Evolutionary conservation across 2,888 invertebrate genomes (phyloP).

Genomic region (Synanthedon formicaeformis): DNA sequence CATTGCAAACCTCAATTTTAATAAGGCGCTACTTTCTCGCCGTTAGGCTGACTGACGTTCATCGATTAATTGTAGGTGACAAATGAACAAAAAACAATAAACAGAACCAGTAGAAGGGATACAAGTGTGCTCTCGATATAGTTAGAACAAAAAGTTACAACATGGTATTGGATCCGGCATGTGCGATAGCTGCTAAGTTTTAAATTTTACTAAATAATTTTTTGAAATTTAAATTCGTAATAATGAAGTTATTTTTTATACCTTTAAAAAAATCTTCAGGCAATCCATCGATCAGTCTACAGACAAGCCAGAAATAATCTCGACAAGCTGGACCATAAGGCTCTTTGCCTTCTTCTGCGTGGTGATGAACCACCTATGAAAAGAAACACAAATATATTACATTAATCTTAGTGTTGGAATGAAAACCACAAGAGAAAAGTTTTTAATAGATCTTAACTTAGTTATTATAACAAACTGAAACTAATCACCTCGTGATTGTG

Average conservation of each 20-base stretch:
- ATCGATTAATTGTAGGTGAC: no score
- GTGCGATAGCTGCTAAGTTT: no score
- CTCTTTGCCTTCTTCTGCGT: constrained; percentile 86
- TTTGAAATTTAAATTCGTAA: no score
- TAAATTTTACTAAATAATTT: no score
- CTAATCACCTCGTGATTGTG: constrained; percentile 29
- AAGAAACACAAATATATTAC: constrained; percentile 2
- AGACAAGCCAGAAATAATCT: constrained; percentile 94
- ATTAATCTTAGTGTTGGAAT: background rate
- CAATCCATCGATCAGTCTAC: constrained; percentile 87
- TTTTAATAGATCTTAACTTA: constrained; percentile 1
- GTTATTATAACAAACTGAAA: no score
- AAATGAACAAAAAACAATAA: no score
- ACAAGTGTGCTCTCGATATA: no score
- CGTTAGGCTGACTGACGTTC: no score
- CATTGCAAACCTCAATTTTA: background rate
- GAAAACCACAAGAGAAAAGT: constrained; percentile 5
- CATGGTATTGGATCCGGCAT: no score
- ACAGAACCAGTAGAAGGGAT: no score
- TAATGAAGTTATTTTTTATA: constrained; percentile 14
- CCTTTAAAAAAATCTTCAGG: constrained; percentile 83
- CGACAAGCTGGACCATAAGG: constrained; percentile 94
- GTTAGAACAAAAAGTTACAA: no score
- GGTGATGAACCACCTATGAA: constrained; percentile 67
- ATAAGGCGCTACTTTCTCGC: no score